These are phyloP conservation scores for Axis porcinus DNA, from an alignment of 2,113 vertebrate species.

Conservation along the genomic window DNA sequence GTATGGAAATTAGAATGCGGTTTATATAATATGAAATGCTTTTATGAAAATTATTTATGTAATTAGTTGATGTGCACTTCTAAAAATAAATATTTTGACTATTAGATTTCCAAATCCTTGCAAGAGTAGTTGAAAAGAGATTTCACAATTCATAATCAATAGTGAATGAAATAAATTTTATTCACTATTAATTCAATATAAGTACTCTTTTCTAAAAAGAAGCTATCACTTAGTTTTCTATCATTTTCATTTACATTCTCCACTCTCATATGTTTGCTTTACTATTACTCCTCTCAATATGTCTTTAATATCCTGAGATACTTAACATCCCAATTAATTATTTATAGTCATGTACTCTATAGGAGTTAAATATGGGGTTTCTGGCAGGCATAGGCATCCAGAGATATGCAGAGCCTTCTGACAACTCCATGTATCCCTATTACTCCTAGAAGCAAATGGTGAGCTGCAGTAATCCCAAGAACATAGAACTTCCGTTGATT, in stretches of 20 bases:
- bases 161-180: background rate
- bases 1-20: background rate
- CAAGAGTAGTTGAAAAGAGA: background rate
- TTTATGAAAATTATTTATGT: background rate
- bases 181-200: background rate
- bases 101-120: background rate
- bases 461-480: conserved; percentile 38
- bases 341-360: conserved; percentile 75
- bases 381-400: conserved; percentile 34
- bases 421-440: conserved; percentile 6
- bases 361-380: background rate
- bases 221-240: background rate
- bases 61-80: background rate
- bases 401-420: background rate
- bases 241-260: background rate
- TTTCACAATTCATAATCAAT: background rate
- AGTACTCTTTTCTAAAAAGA: background rate
- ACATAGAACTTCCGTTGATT: conserved; percentile 24
- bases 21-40: background rate
- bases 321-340: conserved; percentile 80
- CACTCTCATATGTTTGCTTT: background rate
- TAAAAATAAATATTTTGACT: background rate
- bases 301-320: conserved; percentile 83
- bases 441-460: conserved; percentile 57
- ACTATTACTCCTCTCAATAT: background rate